Conservation (phyloP, 2,113 vertebrate genomes). For the Elgaria multicarinata region DNA sequence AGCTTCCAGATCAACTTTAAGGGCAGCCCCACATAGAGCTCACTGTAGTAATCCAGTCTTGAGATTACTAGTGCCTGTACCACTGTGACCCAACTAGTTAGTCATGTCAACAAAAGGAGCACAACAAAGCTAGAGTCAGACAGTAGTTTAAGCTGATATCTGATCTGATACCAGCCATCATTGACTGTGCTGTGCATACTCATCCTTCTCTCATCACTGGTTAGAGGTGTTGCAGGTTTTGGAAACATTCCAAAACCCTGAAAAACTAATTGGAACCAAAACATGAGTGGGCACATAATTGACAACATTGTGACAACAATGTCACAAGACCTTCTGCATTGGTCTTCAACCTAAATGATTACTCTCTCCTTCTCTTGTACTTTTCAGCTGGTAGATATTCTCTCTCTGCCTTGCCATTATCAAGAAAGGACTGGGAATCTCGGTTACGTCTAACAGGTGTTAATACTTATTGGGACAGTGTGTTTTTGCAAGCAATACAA, state of each 20-base stretch:
- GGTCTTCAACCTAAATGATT: too few relatives aligned
- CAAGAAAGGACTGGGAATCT: conserved; percentile 3
- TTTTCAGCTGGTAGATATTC: not conserved
- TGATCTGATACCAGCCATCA: not conserved
- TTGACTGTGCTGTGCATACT: not conserved
- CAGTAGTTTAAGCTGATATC: not conserved
- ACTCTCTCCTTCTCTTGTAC: not conserved
- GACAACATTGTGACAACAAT: too few relatives aligned
- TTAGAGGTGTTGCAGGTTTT: not conserved
- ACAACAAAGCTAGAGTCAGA: not conserved
- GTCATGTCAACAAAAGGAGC: not conserved
- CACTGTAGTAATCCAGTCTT: too few relatives aligned
- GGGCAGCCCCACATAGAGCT: too few relatives aligned
- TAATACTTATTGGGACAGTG: not conserved
- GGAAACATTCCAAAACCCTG: not conserved
- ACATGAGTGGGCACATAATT: not conserved
- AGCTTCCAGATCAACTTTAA: too few relatives aligned
- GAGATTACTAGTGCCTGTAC: too few relatives aligned
- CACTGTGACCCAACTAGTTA: too few relatives aligned
- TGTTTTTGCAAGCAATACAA: conserved; percentile 21
- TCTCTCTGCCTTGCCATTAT: not conserved
- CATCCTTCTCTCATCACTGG: not conserved
- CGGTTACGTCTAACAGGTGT: not conserved
- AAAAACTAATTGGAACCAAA: not conserved
- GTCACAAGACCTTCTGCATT: not conserved